Percentiles rank a stretch among this genome's conserved stretches.
These are phyloP conservation scores for Amia ocellicauda DNA, from an alignment of 2,113 vertebrate species.

Conservation along the genomic window DNA sequence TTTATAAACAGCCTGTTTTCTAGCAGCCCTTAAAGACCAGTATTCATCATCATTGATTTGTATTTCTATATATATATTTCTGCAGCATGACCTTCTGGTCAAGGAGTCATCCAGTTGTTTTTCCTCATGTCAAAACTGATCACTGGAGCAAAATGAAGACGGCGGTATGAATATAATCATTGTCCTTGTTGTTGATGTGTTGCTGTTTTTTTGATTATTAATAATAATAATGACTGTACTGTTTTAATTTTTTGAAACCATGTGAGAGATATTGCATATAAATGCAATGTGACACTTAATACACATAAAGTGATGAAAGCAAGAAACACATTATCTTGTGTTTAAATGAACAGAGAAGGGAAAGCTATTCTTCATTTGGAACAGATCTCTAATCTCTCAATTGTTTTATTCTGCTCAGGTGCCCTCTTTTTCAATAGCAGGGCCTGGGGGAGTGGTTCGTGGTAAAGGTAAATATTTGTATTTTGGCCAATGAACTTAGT, in stretches of 20 bases:
- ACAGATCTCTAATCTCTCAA: too few species aligned
- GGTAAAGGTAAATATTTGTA: conserved; percentile 37
- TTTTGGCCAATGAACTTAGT: neutral
- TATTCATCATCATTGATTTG: neutral
- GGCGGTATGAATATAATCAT: conserved; percentile 30
- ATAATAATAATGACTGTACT: too few species aligned
- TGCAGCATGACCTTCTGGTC: conserved; percentile 50
- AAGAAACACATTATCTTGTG: neutral
- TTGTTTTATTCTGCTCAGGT: conserved; percentile 30
- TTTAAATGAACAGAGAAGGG: neutral
- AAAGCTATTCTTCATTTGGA: too few species aligned
- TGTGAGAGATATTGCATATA: too few species aligned
- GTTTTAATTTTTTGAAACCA: too few species aligned
- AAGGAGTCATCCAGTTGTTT: conserved; percentile 43
- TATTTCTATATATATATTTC: neutral
- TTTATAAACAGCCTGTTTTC: too few species aligned
- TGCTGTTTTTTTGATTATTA: too few species aligned
- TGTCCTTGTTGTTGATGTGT: neutral
- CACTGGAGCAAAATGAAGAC: conserved; percentile 61
- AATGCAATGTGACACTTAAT: neutral
- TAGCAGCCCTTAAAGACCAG: too few species aligned
- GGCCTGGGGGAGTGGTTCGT: conserved; percentile 35
- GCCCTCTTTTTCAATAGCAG: conserved; percentile 27
- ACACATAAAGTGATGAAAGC: neutral
- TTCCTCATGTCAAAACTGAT: conserved; percentile 46